Conservation (phyloP, 1,140 invertebrate species). For the Parapsyche elsis region DNA sequence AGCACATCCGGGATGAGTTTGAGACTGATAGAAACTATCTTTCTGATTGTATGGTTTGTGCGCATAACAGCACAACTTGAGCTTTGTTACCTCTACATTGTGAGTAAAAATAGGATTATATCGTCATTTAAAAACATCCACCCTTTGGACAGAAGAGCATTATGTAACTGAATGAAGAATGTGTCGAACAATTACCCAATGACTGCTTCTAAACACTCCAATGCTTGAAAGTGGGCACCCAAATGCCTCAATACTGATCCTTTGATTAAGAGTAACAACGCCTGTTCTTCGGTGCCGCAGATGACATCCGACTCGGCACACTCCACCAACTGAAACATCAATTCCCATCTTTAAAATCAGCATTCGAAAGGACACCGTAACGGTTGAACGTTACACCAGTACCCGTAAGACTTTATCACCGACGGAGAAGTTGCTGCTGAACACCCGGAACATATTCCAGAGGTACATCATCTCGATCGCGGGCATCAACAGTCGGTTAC, state of each 20-base stretch:
- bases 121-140: too few species aligned
- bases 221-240: conserved; percentile 47
- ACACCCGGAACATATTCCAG: conserved; percentile 92
- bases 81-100: too few species aligned
- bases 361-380: not conserved
- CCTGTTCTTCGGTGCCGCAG: conserved; percentile 77
- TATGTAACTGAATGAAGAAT: too few species aligned
- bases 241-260: conserved; percentile 63
- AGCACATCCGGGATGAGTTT: too few species aligned
- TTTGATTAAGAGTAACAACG: conserved; percentile 81
- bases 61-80: too few species aligned
- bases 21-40: too few species aligned
- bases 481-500: conserved; percentile 80
- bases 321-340: conserved; percentile 45
- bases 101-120: too few species aligned
- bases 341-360: not conserved
- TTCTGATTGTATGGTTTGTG: too few species aligned
- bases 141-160: too few species aligned
- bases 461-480: conserved; percentile 90
- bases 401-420: conserved; percentile 77
- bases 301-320: conserved; percentile 18
- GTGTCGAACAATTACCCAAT: conserved; percentile 49
- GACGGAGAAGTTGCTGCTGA: conserved; percentile 77
- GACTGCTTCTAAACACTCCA: conserved; percentile 41
- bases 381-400: conserved; percentile 8